Conservation (phyloP, 2,113 vertebrate species). For the Isichthys henryi region DNA sequence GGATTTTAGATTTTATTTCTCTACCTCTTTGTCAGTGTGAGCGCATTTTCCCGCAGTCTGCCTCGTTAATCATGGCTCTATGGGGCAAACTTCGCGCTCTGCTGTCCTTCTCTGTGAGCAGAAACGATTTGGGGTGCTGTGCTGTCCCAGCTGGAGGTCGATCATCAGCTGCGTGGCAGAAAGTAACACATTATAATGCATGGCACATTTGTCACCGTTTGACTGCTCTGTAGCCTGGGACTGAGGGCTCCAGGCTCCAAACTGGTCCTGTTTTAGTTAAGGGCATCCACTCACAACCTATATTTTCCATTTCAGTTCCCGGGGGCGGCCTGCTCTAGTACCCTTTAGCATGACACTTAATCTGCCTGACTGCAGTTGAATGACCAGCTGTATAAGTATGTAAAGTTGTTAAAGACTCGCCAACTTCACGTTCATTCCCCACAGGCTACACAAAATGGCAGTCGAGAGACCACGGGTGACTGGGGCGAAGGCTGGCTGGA, state of each 20-base stretch:
- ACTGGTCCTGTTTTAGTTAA: not conserved
- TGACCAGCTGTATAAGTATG: not conserved
- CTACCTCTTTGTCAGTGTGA: not conserved
- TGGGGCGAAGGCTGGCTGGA: slow-evolving; percentile 18
- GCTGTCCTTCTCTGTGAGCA: not conserved
- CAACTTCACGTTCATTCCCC: not conserved
- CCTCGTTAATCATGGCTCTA: not conserved
- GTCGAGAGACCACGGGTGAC: slow-evolving; percentile 25
- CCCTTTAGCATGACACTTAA: not conserved
- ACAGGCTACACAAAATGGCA: slow-evolving; percentile 49
- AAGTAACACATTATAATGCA: not conserved
- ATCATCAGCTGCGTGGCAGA: not conserved
- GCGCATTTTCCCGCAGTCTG: not conserved
- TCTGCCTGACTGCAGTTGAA: not conserved
- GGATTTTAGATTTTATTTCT: not conserved
- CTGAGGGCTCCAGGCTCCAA: not conserved
- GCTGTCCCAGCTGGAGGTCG: not conserved
- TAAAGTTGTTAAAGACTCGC: not conserved
- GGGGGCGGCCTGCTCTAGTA: not conserved
- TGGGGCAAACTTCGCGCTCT: not conserved
- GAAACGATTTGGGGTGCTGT: not conserved
- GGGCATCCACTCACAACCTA: not conserved
- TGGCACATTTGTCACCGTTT: not conserved
- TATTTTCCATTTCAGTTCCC: not conserved
- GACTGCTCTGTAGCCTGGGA: not conserved